Conservation (phyloP, 2,113 vertebrate species). For the Psilopsiagon aurifrons region DNA sequence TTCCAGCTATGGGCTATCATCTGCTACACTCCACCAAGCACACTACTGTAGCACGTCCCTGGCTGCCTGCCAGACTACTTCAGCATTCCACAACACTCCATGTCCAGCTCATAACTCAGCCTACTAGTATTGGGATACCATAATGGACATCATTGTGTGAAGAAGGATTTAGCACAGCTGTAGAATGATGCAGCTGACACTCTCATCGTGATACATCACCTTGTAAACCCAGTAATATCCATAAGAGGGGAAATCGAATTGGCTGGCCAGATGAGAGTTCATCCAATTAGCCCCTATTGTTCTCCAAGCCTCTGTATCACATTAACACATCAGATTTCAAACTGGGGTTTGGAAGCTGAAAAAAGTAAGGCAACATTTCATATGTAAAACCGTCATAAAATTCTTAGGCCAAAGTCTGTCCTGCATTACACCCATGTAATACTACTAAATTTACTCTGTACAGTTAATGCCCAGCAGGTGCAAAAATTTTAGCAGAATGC, state of each 20-base stretch:
- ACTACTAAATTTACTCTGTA: neutral
- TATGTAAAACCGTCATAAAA: neutral
- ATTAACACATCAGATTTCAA: neutral
- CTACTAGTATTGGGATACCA: neutral
- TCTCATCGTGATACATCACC: conserved; percentile 15
- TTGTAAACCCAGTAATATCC: conserved; percentile 30
- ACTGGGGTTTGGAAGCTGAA: conserved; percentile 1
- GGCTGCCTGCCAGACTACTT: neutral
- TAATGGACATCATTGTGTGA: conserved; percentile 48
- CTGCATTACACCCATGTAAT: neutral
- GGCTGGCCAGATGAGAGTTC: neutral
- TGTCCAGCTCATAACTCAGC: conserved; percentile 40
- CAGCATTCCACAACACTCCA: neutral
- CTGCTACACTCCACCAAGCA: conserved; percentile 36
- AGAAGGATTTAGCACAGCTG: conserved; percentile 53
- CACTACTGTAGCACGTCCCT: neutral
- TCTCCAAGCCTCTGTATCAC: neutral
- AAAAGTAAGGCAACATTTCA: neutral
- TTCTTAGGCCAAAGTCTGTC: neutral
- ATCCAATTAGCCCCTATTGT: neutral
- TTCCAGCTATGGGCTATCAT: conserved; percentile 25
- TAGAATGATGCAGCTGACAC: conserved; percentile 9
- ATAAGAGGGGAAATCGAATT: neutral
- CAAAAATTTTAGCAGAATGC: conserved; percentile 1
- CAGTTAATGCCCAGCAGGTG: neutral